Evolutionary conservation across 2,797 vertebrate species (phyloP).

Genomic region (Sebastes diploproa): DNA sequence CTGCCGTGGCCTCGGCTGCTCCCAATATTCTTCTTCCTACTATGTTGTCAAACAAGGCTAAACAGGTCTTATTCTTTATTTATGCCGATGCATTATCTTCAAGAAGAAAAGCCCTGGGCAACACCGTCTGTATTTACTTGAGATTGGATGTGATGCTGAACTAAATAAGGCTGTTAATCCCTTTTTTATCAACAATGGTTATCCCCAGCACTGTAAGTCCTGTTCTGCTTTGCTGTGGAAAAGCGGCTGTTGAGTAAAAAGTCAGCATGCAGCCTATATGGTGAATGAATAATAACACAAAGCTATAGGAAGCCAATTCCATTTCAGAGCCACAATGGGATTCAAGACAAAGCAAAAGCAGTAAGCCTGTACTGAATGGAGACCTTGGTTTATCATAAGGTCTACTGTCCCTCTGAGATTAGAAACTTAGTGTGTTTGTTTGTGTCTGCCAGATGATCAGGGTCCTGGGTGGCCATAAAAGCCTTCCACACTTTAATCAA

Average conservation of each 20-base stretch:
- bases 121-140: constrained; percentile 39
- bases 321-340: constrained; percentile 40
- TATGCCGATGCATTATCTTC: constrained; percentile 25
- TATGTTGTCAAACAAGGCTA: constrained; percentile 37
- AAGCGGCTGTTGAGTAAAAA: constrained; percentile 23
- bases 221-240: constrained; percentile 31
- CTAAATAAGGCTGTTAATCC: constrained; percentile 51
- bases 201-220: constrained; percentile 19
- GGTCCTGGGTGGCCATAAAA: constrained; percentile 43
- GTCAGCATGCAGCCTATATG: neutral
- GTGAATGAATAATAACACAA: constrained; percentile 38
- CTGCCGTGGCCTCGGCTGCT: constrained; percentile 27
- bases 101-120: constrained; percentile 22
- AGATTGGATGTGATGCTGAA: constrained; percentile 21
- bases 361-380: constrained; percentile 22
- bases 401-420: neutral
- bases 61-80: constrained; percentile 43
- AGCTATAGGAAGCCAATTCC: constrained; percentile 31
- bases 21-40: constrained; percentile 39
- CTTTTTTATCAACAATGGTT: constrained; percentile 27
- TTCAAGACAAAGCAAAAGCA: constrained; percentile 29
- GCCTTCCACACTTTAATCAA: constrained; percentile 58
- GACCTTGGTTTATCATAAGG: constrained; percentile 46
- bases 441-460: constrained; percentile 3
- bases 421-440: neutral